Evolutionary conservation across 2,113 vertebrate species (phyloP).

Genomic region (Perca schrenkii): DNA sequence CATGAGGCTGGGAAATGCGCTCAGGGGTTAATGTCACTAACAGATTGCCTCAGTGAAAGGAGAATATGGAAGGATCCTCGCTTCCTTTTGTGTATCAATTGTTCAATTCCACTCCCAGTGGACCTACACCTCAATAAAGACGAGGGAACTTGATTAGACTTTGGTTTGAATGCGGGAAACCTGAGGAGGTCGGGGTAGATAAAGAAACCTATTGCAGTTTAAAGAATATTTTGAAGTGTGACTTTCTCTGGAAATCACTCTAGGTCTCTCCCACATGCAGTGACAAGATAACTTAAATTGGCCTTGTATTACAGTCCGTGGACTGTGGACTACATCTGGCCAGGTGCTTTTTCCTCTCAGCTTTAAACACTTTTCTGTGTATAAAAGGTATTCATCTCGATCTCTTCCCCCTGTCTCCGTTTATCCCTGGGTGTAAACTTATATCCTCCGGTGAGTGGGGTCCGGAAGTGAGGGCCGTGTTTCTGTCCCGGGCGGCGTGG

Average conservation of each 20-base stretch:
- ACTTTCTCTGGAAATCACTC: not conserved
- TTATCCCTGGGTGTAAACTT: conserved; percentile 75
- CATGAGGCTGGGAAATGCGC: conserved; percentile 88
- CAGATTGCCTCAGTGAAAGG: conserved; percentile 86
- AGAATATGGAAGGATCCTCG: conserved; percentile 89
- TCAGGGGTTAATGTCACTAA: conserved; percentile 90
- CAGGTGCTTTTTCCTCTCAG: not conserved
- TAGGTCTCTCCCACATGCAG: not conserved
- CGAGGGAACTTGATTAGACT: conserved; percentile 50
- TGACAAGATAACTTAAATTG: not conserved
- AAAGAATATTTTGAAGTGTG: not conserved
- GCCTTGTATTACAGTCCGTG: not conserved
- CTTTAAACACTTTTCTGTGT: not conserved
- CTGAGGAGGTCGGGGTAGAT: not conserved
- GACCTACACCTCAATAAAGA: conserved; percentile 78
- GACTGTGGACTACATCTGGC: not conserved
- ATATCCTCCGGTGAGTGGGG: conserved; percentile 72
- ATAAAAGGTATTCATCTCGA: not conserved
- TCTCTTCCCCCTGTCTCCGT: not conserved
- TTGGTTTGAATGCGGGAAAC: conserved; percentile 44
- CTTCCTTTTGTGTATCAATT: conserved; percentile 88
- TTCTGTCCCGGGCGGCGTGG: conserved; percentile 61
- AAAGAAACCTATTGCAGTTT: conserved; percentile 20
- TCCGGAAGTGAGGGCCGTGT: conserved; percentile 64
- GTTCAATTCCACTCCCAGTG: conserved; percentile 81